Base-by-base conservation (phyloP, 2,888 invertebrate genomes). In the Dasypolia templi region DNA sequence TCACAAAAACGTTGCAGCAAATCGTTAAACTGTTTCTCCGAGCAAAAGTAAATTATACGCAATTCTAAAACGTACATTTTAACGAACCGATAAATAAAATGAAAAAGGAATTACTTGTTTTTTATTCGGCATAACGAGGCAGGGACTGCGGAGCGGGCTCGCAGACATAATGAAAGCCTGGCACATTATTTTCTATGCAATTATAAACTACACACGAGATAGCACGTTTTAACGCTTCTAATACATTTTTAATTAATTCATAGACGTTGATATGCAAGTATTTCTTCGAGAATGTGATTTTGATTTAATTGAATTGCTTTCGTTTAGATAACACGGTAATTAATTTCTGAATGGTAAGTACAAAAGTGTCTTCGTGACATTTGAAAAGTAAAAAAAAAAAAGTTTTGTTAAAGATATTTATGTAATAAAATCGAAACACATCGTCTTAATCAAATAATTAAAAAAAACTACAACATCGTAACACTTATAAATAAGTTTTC, bases 81-180 rank as follows among this genome's bases (percentile, higher is more conserved):
- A 72, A 82, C 71, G 77, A 82, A 84, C 84, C 56, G 56, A 84
- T 81, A 84, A 84, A 76, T 75, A 81, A 81, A 82, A 85, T 72
- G 77, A 61, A 75, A 84, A 76, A 84, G 55, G 71, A 53, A 73
- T 71, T 71, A 65, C 51, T 9, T 14, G 29, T 49, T 72, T 69
- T 71, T 72, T 58, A 82, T 92, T 92, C 90, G 86, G 29, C 86
- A 72, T 75, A 89, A 73, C 69, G 51, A 84, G 77, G 67, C 84
- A 26, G 86, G 76, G 69, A 83, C 68, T 72, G 75, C 77, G 81
- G 82, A 88, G 86, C 89, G 87, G 87, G 86, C 87, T 78, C 82
- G 86, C 89, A 92, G 92, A 92, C 93, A 91, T 92, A 93, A 94
- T 93, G 93, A 93, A 93, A 92, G 91, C 92, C 79, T 80, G 81